Conservation (phyloP, 2,113 vertebrate genomes). For the Dasyurus viverrinus region DNA sequence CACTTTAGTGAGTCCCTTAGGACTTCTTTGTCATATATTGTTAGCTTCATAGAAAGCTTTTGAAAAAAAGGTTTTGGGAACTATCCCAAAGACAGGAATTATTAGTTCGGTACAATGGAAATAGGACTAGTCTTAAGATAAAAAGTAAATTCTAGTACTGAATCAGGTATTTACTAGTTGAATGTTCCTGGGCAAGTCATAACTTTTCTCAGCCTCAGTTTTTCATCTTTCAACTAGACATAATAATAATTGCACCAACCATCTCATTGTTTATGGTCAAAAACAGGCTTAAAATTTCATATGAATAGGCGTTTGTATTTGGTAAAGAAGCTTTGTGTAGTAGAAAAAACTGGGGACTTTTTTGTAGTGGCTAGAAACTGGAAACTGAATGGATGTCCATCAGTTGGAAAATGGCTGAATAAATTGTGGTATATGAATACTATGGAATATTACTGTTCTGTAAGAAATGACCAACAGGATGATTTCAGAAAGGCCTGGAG, state of each 20-base stretch:
- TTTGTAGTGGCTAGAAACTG: no score
- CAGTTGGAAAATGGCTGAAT: no score
- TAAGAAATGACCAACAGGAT: no score
- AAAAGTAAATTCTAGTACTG: neutral
- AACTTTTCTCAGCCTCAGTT: neutral
- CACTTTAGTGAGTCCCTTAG: neutral
- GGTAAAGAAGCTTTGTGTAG: neutral
- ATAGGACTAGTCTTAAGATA: neutral
- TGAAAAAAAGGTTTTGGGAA: conserved; percentile 23
- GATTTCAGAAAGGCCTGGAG: no score
- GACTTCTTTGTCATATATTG: conserved; percentile 40
- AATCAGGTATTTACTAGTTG: neutral
- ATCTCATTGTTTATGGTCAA: neutral
- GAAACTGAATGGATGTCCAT: no score
- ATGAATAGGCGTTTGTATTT: neutral
- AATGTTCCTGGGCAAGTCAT: neutral
- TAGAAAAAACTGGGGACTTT: no score
- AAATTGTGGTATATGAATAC: no score
- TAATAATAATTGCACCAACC: neutral
- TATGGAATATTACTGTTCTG: no score
- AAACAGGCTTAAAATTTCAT: neutral
- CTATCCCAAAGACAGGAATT: conserved; percentile 8
- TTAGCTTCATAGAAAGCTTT: conserved; percentile 10
- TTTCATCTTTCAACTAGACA: neutral
- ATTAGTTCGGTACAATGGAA: neutral